Evolutionary conservation across 1,140 invertebrate species (phyloP).

Genomic region (Tetragnatha versicolor): DNA sequence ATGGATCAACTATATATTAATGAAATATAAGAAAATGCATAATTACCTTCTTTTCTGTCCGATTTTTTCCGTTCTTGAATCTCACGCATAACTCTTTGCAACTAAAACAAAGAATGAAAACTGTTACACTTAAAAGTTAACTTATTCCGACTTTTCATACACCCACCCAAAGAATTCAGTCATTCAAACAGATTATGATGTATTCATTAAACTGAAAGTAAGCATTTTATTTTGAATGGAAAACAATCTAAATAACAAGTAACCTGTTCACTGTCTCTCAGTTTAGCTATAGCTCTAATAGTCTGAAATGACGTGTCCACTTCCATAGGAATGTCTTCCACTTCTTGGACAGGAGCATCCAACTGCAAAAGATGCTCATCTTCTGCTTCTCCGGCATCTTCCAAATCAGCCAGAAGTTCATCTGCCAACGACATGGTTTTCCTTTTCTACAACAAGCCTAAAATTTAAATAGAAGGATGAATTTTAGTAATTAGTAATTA

Average conservation of each 20-base stretch:
- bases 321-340: slow-evolving; percentile 62
- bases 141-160: too few species aligned
- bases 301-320: slow-evolving; percentile 71
- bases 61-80: slow-evolving; percentile 78
- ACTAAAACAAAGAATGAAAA: slow-evolving; percentile 61
- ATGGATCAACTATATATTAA: background rate
- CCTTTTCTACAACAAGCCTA: background rate
- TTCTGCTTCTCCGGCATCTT: slow-evolving; percentile 81
- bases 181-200: too few species aligned
- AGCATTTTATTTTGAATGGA: too few species aligned
- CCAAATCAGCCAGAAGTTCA: slow-evolving; percentile 91
- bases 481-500: too few species aligned
- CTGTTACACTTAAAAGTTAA: too few species aligned
- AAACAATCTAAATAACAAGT: background rate
- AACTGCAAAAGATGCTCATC: slow-evolving; percentile 60
- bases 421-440: slow-evolving; percentile 89
- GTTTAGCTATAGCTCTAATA: slow-evolving; percentile 84
- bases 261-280: slow-evolving; percentile 71
- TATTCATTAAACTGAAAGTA: too few species aligned
- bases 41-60: slow-evolving; percentile 72
- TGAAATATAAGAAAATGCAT: background rate
- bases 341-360: slow-evolving; percentile 62
- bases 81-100: slow-evolving; percentile 77
- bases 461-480: too few species aligned
- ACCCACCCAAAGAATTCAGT: too few species aligned